Percentiles rank a stretch among this genome's conserved stretches.
Conservation (phyloP, 1,140 invertebrate species). For the Rhopalosiphum padi region DNA sequence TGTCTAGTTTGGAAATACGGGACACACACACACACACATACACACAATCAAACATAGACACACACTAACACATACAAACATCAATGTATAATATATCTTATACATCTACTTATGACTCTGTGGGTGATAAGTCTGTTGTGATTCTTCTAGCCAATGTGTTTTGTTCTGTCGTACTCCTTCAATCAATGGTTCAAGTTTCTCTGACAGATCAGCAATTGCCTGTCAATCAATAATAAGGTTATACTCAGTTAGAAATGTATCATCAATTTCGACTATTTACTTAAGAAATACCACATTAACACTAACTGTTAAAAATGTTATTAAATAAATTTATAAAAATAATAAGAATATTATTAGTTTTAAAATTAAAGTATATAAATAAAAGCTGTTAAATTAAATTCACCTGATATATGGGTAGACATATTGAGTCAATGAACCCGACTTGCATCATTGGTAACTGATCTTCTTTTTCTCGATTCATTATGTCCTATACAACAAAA, state of each 20-base stretch:
- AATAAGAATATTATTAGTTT: conserved; percentile 68
- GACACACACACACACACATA: not conserved
- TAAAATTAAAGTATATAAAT: not conserved
- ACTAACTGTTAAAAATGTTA: not conserved
- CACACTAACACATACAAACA: not conserved
- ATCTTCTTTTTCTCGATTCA: conserved; percentile 96
- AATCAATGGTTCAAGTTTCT: conserved; percentile 79
- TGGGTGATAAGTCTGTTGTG: conserved; percentile 64
- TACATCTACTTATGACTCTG: conserved; percentile 26
- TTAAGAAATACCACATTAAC: not conserved
- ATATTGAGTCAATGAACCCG: conserved; percentile 94
- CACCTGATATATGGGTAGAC: conserved; percentile 94
- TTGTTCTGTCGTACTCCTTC: conserved; percentile 86
- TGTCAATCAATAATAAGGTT: conserved; percentile 63
- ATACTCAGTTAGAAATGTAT: not conserved
- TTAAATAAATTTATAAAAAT: not conserved
- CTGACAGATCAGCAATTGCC: conserved; percentile 83
- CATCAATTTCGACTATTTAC: not conserved
- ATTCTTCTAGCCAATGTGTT: conserved; percentile 80
- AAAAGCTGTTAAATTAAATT: conserved; percentile 65
- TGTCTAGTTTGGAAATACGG: not conserved
- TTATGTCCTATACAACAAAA: conserved; percentile 77
- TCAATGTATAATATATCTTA: not conserved
- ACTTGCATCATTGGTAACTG: conserved; percentile 96
- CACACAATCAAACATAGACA: not conserved